Evolutionary conservation across 2,888 invertebrate genomes (phyloP).

Genomic region (Venustoraphidia nigricollis): DNA sequence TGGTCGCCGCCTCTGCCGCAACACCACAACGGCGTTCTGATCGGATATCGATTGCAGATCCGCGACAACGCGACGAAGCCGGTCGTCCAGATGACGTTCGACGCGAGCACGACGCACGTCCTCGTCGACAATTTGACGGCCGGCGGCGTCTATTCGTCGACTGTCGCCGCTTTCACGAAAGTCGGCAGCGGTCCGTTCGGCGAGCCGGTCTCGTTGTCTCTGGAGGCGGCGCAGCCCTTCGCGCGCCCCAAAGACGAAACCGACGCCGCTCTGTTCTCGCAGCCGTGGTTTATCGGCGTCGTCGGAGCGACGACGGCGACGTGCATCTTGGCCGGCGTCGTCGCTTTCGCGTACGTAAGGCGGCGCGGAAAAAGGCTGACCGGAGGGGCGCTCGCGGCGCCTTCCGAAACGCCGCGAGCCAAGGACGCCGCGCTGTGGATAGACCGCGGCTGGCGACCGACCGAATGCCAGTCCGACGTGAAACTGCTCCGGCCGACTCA

Average conservation of each 20-base stretch:
- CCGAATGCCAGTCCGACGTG: conserved; percentile 26
- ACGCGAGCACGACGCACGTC: conserved; percentile 77
- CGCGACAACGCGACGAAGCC: not conserved
- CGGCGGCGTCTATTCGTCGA: conserved; percentile 73
- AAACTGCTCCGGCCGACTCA: not conserved
- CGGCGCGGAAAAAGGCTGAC: conserved; percentile 15
- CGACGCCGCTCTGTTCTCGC: conserved; percentile 32
- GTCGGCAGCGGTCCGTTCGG: conserved; percentile 83
- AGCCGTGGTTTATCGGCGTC: conserved; percentile 59
- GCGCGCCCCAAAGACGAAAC: not conserved
- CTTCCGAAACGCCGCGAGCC: not conserved
- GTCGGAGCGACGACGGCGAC: conserved; percentile 42
- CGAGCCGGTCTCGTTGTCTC: conserved; percentile 41
- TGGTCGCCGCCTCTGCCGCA: conserved; percentile 73
- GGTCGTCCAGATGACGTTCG: conserved; percentile 52
- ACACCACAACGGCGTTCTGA: conserved; percentile 52
- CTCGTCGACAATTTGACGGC: conserved; percentile 76
- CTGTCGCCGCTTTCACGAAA: conserved; percentile 77
- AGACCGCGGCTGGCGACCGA: conserved; percentile 49
- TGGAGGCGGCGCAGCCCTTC: not conserved
- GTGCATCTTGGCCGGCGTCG: conserved; percentile 25
- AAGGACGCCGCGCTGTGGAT: conserved; percentile 35
- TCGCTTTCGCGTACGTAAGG: conserved; percentile 36
- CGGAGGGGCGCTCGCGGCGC: not conserved
- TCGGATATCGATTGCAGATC: not conserved